These are phyloP conservation scores for Himalopsyche anomala DNA, from an alignment of 2,888 invertebrate genomes.

Conservation along the genomic window DNA sequence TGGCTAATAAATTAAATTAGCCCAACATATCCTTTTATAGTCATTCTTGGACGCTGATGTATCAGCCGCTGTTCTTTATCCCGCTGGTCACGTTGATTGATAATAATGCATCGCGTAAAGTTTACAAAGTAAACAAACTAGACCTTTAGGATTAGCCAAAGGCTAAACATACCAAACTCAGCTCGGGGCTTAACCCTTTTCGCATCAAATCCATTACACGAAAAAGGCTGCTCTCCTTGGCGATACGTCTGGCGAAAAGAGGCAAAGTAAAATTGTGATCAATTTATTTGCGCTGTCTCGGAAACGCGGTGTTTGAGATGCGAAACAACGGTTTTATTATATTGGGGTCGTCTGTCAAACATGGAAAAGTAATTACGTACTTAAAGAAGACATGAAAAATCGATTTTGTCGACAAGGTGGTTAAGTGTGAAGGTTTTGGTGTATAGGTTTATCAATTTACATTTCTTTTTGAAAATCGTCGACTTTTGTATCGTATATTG, in stretches of 20 bases:
- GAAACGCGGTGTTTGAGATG: no score
- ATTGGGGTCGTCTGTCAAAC: no score
- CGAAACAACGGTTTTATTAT: no score
- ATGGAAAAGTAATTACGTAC: no score
- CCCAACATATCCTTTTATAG: no score
- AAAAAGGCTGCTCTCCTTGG: background rate
- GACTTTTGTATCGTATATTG: no score
- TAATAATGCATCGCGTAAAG: conserved; percentile 28
- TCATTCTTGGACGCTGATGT: background rate
- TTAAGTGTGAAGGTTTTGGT: no score
- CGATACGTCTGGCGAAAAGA: background rate
- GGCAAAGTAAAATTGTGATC: background rate
- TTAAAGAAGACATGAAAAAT: no score
- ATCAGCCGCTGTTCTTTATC: background rate
- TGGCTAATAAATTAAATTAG: no score
- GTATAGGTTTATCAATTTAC: no score
- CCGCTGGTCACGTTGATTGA: background rate
- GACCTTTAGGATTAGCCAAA: background rate
- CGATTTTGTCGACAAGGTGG: no score
- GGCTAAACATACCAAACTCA: conserved; percentile 1
- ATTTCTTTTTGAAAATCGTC: no score
- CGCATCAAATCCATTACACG: conserved; percentile 15
- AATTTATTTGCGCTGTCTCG: background rate
- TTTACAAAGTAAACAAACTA: conserved; percentile 5
- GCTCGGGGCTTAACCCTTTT: background rate